Percentiles rank a stretch among this genome's conserved stretches.
Conservation (phyloP, 2,113 vertebrate species). For the Ciconia stormi region DNA sequence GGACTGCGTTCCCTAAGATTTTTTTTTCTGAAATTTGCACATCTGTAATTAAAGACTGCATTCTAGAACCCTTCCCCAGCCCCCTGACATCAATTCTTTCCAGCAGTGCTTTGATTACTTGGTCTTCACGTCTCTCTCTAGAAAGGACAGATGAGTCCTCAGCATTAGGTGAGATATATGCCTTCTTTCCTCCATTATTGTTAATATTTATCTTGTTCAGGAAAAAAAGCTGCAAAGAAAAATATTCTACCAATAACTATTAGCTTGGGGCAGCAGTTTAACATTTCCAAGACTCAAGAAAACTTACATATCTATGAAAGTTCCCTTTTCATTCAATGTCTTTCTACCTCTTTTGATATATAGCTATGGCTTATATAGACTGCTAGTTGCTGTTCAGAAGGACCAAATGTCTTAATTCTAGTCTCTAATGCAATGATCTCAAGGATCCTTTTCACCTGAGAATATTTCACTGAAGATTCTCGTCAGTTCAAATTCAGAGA, state of each 20-base stretch:
- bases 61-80: background rate
- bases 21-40: background rate
- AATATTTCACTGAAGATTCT: background rate
- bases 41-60: background rate
- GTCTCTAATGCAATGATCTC: background rate
- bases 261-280: background rate
- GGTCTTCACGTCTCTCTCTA: background rate
- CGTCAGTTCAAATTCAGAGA: background rate
- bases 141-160: background rate
- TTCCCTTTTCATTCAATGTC: background rate
- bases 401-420: background rate
- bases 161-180: background rate
- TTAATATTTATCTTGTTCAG: background rate
- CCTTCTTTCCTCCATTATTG: background rate
- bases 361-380: fast-evolving
- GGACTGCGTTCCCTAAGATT: background rate
- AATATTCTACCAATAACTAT: background rate
- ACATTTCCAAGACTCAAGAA: background rate
- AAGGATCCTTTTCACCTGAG: background rate
- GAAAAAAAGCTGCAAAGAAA: background rate
- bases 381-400: background rate
- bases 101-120: background rate
- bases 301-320: fast-evolving
- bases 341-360: background rate
- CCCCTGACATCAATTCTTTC: background rate